Evolutionary conservation across 2,113 vertebrate genomes (phyloP).

Genomic region (Rana temporaria): DNA sequence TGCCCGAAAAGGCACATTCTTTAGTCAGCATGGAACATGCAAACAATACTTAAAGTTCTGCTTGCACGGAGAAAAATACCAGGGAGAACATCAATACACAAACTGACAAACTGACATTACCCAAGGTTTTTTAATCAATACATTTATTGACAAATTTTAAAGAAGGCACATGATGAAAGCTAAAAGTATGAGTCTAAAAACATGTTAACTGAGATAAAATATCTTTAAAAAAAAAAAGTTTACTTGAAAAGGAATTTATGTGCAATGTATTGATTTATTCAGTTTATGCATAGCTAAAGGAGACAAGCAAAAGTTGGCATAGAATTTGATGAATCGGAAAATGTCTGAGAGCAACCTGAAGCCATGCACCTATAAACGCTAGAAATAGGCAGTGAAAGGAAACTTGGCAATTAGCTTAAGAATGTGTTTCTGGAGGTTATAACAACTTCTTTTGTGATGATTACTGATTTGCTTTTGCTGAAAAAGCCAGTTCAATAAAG

Average conservation of each 20-base stretch:
- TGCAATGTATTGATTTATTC: slow-evolving; percentile 11
- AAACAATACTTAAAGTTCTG: too few relatives aligned
- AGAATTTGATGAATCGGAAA: slow-evolving; percentile 30
- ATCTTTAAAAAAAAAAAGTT: slow-evolving; percentile 50
- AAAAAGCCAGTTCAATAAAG: slow-evolving; percentile 1
- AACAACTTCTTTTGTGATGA: neutral
- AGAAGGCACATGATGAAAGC: slow-evolving; percentile 8
- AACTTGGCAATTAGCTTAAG: slow-evolving; percentile 29
- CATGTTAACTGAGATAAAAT: slow-evolving; percentile 34
- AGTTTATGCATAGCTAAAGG: slow-evolving; percentile 21
- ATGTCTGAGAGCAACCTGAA: neutral
- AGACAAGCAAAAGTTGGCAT: slow-evolving; percentile 45
- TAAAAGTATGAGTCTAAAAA: neutral
- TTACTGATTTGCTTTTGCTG: slow-evolving; percentile 25
- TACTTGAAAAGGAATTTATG: neutral
- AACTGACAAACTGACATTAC: too few relatives aligned
- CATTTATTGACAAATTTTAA: too few relatives aligned
- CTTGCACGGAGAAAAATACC: too few relatives aligned
- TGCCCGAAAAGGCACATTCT: too few relatives aligned
- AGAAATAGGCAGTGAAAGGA: slow-evolving; percentile 42
- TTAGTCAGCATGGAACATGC: too few relatives aligned
- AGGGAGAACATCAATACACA: too few relatives aligned
- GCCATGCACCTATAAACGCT: neutral
- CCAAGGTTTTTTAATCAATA: too few relatives aligned
- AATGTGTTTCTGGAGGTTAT: neutral